Evolutionary conservation across 92 coral and sea anemone genomes (phyloP), one percentile per base, ranked within the genome.

Genomic region (Epizoanthus rinbou): DNA sequence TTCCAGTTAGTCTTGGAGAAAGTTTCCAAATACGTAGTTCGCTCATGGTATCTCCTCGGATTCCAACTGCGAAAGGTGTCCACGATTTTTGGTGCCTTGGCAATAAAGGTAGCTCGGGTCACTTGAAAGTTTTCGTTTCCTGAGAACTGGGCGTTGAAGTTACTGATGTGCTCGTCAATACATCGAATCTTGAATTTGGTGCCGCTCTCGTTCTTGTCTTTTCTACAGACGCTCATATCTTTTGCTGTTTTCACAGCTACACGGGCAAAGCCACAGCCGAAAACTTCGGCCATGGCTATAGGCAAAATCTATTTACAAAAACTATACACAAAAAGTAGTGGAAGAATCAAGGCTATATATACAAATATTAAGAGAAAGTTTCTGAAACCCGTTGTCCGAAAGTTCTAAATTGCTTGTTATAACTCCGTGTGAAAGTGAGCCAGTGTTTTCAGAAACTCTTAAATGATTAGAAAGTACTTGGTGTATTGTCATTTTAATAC

Each of bases 401-500:
- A 63, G 69, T 63, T 63, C 69, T 63, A 17, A 63, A 63, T 63
- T 63, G 69, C 69, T 63, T 63, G 69, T 63, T 63, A 63, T 63
- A 28, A 16, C 24, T 63, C 69, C 69, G 69, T 63, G 24, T 21
- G 25, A 63, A 63, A 63, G 69, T 63, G 69, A 16, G 69, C 69
- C 69, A 63, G 19, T 63, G 69, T 63, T 63, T 63, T 63, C 69
- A 63, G 69, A 63, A 63, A 63, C 69, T 63, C 69, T 63, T 63
- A 63, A 63, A 21, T 63, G 69, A 63, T 17, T 63, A 63, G 69
- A 63, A 63, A 63, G 24, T 63, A 63, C 69, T 63, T 63, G 70
- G 43, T 65, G 43, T 65, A 65, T 65, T 65, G 70, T 65, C 70
- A 65, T 65, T 65, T 65, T 65, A 65, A 65, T 65, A 65, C 70